Percentiles rank a stretch among this genome's conserved stretches.
Evolutionary conservation across 2,113 vertebrate species (phyloP).

Genomic region (Argyrosomus japonicus): DNA sequence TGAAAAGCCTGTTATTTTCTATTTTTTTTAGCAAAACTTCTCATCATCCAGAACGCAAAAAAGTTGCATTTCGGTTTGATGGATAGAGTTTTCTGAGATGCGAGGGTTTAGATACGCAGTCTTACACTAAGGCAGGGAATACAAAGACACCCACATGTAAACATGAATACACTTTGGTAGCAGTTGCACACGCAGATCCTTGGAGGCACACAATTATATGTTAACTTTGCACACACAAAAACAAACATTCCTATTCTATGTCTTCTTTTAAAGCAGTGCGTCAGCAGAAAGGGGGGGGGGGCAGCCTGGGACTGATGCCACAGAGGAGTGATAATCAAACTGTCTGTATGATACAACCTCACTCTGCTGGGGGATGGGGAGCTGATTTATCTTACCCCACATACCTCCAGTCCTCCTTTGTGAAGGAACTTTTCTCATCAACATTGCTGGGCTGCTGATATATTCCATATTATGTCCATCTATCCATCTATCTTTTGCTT

Average conservation of each 20-base stretch:
- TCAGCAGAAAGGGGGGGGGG: conserved; percentile 12
- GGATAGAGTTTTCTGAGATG: conserved; percentile 17
- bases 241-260: neutral
- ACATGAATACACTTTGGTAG: neutral
- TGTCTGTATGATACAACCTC: neutral
- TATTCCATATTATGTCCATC: neutral
- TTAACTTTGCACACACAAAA: conserved; percentile 11
- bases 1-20: conserved; percentile 41
- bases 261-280: conserved; percentile 13
- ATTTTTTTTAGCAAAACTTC: conserved; percentile 51
- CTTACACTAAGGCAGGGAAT: conserved; percentile 5
- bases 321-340: conserved; percentile 20
- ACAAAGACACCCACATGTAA: conserved; percentile 13
- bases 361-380: conserved; percentile 43
- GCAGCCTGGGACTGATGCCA: conserved; percentile 15
- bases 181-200: conserved; percentile 3
- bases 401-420: conserved; percentile 20
- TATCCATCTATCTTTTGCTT: neutral
- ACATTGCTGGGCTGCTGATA: neutral
- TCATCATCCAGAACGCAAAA: conserved; percentile 7
- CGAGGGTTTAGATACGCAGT: neutral
- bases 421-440: neutral
- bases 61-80: conserved; percentile 37
- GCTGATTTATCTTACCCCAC: conserved; percentile 38
- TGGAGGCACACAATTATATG: conserved; percentile 23